Evolutionary conservation across 2,113 vertebrate genomes (phyloP), one percentile per base, ranked within the genome.

Genomic region (Mirounga angustirostris): DNA sequence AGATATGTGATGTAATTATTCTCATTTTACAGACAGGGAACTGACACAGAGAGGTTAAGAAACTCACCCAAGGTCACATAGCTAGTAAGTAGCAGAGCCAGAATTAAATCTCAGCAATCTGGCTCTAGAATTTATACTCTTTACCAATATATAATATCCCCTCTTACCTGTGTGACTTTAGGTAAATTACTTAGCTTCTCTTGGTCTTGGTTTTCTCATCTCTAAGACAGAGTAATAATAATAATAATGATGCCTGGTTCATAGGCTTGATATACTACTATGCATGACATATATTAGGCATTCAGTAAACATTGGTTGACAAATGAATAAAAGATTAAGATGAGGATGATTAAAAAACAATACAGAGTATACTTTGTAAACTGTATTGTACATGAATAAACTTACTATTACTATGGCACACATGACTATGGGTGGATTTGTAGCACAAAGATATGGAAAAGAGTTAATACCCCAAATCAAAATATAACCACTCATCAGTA

Each of bases 141-240:
- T 93, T 71, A 73, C 40, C 33, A 59, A 22, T 22, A 58, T 6
- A 30, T 91, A 36, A 14, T n/a, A 59, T 54, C 69, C 26, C 78
- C 36, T 61, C 9, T 46, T 33, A 61, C 12, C 14, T 73, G 40
- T 76, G 40, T 61, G 69, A 82, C 15, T 12, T 78, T 84, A 71
- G 61, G 14, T 86, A 78, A 95, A 54, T 94, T 28, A 40, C 15
- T 92, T 88, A 30, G 59, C 18, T 65, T 73, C n/a, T 67, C n/a
- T 71, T 80, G 40, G 46, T 84, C 69, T 88, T 83, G 33, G 26
- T 90, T 96, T 95, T 93, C 71, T 95, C 24, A 78, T 63, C 43
- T 96, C 33, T 86, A 89, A 83, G 86, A 61, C 30, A 71, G 73
- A 58, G 33, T 56, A 67, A 26, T 52, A 52, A 26, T 52, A 52